A percentile compares a stretch with the other conserved stretches of the same genome.
Evolutionary conservation across 2,888 invertebrate species (phyloP).

Genomic region (Dermolepida albohirtum): DNA sequence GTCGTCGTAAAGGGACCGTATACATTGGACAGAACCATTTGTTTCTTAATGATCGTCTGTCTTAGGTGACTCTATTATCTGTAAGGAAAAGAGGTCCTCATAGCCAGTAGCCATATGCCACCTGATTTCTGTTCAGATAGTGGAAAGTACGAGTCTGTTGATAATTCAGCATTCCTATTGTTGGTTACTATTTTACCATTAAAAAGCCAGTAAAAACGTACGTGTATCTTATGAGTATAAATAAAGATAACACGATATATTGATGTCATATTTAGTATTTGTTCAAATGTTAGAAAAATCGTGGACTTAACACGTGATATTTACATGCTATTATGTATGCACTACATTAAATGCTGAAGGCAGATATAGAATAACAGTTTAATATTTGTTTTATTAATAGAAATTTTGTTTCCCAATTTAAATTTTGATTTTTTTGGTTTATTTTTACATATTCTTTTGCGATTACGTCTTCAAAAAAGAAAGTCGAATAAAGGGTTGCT

Average conservation of each 20-base stretch:
- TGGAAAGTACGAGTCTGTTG: slow-evolving; percentile 25
- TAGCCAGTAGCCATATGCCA: slow-evolving; percentile 42
- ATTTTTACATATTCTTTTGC: too few relatives aligned
- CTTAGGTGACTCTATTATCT: slow-evolving; percentile 35
- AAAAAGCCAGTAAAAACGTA: slow-evolving; percentile 13
- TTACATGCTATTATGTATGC: not conserved
- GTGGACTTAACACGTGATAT: not conserved
- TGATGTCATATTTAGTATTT: slow-evolving; percentile 5
- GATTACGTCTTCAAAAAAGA: too few relatives aligned
- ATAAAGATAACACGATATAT: slow-evolving; percentile 12
- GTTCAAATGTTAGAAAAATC: not conserved
- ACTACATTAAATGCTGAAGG: too few relatives aligned
- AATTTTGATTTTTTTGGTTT: too few relatives aligned
- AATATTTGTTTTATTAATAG: too few relatives aligned
- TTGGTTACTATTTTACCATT: slow-evolving; percentile 24
- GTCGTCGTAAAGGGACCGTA: slow-evolving; percentile 14
- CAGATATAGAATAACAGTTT: too few relatives aligned
- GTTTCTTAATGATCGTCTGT: slow-evolving; percentile 43
- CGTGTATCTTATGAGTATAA: slow-evolving; percentile 6
- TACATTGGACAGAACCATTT: slow-evolving; percentile 26
- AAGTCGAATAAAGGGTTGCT: too few relatives aligned
- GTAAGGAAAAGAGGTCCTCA: slow-evolving; percentile 33
- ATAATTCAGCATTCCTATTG: slow-evolving; percentile 27
- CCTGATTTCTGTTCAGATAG: slow-evolving; percentile 36
- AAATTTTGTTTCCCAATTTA: too few relatives aligned